Evolutionary conservation across 2,888 invertebrate genomes (phyloP).

Genomic region (Brachyptera putata): DNA sequence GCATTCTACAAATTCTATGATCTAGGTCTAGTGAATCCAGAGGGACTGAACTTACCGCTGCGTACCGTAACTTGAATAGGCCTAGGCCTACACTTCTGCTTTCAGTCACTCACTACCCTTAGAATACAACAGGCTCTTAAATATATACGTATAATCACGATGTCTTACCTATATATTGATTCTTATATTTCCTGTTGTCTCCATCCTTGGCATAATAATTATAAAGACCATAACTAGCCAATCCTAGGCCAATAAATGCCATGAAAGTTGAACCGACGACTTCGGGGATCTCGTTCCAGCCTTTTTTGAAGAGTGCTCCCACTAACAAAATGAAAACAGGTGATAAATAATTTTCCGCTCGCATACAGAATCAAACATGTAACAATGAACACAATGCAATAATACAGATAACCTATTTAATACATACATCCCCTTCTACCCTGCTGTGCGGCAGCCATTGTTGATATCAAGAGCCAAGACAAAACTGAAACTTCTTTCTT

Average conservation of each 20-base stretch:
- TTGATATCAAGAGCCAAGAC: too few relatives aligned
- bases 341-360: background rate
- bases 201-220: constrained; percentile 57
- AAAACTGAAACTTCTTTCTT: too few relatives aligned
- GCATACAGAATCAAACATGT: background rate
- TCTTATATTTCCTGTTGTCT: constrained; percentile 63
- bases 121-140: background rate
- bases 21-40: too few relatives aligned
- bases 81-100: too few relatives aligned
- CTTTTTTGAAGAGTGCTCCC: constrained; percentile 44
- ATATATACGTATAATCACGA: background rate
- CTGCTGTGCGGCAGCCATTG: constrained; percentile 18
- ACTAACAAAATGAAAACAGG: constrained; percentile 33
- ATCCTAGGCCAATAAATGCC: constrained; percentile 54
- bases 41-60: too few relatives aligned
- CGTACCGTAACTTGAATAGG: too few relatives aligned
- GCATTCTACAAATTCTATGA: too few relatives aligned
- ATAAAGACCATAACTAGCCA: constrained; percentile 48
- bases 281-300: constrained; percentile 69
- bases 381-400: background rate
- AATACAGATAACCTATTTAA: background rate
- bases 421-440: constrained; percentile 22
- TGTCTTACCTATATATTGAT: constrained; percentile 48
- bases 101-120: background rate
- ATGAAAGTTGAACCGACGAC: constrained; percentile 57